Base-by-base conservation (phyloP, 1,140 invertebrate species). In the Aphelenchoides besseyi region DNA sequence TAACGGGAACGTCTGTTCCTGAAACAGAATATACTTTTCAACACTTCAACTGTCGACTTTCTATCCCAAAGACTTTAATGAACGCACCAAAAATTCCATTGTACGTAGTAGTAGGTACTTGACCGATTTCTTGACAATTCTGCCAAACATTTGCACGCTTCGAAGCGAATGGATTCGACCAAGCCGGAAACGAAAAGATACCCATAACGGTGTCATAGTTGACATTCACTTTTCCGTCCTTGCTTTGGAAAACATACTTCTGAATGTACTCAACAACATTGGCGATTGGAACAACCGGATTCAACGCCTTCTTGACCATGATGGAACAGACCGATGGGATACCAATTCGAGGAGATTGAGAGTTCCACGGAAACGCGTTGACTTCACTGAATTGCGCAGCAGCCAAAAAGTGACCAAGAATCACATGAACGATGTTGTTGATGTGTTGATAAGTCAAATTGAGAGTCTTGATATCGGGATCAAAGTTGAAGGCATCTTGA, bases 1-100 rank as follows among this genome's bases (percentile, higher is more conserved):
- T 74, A 18, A 62, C 80, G 0, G 90, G 89, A 72, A 95, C 92
- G 9, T 88, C 86, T 79, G 41, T 48, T 48, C 41, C 41, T n/a
- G n/a, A n/a, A n/a, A n/a, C n/a, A n/a, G n/a, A n/a, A n/a, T n/a
- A n/a, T n/a, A n/a, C n/a, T n/a, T n/a, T n/a, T n/a, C n/a, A n/a
- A n/a, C n/a, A n/a, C n/a, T n/a, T n/a, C n/a, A n/a, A n/a, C n/a
- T n/a, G n/a, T n/a, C n/a, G n/a, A n/a, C n/a, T n/a, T n/a, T n/a
- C n/a, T n/a, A n/a, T n/a, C n/a, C n/a, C n/a, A n/a, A n/a, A n/a
- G n/a, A n/a, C n/a, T n/a, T n/a, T n/a, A n/a, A n/a, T n/a, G n/a
- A n/a, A n/a, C n/a, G n/a, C n/a, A n/a, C n/a, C n/a, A 23, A 48
- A 48, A 48, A 23, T 23, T 12, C 41, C 41, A 16, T 23, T 12